Base-by-base conservation (phyloP, 2,113 vertebrate species). In the Pangasianodon gigas region DNA sequence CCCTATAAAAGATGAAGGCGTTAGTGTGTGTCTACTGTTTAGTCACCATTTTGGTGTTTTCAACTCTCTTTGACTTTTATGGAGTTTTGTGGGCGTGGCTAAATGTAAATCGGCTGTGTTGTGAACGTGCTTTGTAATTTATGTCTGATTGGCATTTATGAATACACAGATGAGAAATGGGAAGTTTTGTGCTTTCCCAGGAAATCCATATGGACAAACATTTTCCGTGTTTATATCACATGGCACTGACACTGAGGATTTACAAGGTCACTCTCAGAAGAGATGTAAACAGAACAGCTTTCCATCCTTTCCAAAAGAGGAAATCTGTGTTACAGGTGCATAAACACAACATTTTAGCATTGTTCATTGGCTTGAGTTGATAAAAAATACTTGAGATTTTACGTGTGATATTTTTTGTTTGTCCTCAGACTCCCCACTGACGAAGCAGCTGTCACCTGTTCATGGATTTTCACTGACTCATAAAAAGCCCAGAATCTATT, bases 101-200 rank as follows among this genome's bases (percentile, higher is more conserved):
- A 19, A 52, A 82, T 18, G 80, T 44, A 54, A 52, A 54, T 82
- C 29, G 9, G 79, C 51, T 14, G 77, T 5, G 26, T n/a, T n/a
- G 24, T 6, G 1, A 51, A n/a, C 46, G 0, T n/a, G 19, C 46
- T 51, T 51, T 51, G 5, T 9, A 44, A 75, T 44, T 46, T 75
- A 75, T 4, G 9, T 18, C 24, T 32, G 29, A 54, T 54, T 82
- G n/a, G 48, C 13, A 32, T 82, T 37, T 0, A 37, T 56, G 29
- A 37, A 48, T 9, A 79, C 19, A 75, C 71, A 10, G 71, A 80
- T 80, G 24, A 52, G 26, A 82, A 82, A 37, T 14, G 29, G 26
- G n/a, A 88, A 44, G 16, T 21, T 13, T 87, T 52, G 56, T 86
- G 71, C 16, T 80, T 88, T 89, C n/a, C n/a, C 65, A 86, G 89